Base-by-base conservation (phyloP, 2,113 vertebrate genomes). In the Tympanuchus pallidicinctus region DNA sequence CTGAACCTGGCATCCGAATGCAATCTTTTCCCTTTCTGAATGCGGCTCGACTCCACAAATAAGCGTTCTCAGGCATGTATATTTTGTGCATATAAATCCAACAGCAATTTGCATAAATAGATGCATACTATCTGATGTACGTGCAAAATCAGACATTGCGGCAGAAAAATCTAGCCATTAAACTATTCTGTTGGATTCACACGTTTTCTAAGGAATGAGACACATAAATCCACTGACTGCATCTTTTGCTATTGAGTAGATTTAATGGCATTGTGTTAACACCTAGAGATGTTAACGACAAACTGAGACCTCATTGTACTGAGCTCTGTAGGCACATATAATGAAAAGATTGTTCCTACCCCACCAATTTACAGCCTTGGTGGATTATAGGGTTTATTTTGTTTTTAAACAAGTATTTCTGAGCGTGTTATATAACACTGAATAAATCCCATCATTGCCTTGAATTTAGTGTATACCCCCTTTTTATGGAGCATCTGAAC, bases 181-280 rank as follows among this genome's bases (percentile, higher is more conserved):
- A 92, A 88, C 63, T 34, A 5, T 76, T 97, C 88, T 38, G 65
- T 61, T 86, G 82, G 45, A 56, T 72, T 82, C 73, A 48, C 95
- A 56, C 61, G 20, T 95, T 87, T 96, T 89, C 36, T 21, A 85
- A 93, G 93, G 82, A 95, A 95, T 78, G 88, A 94, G 92, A 36
- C 65, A 24, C 82, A 92, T 96, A 96, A 96, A 94, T 95, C 93
- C 91, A 93, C 82, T 81, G 82, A 70, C 80, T 69, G 90, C 80
- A 76, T 95, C 76, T 90, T 84, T 92, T 78, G 86, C 94, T 82
- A 21, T 73, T 93, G 80, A 94, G 86, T 84, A 90, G 90, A 88
- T 95, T 94, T 96, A 96, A 91, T 93, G 73, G 80, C 92, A 95
- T 96, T 96, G 96, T 92, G 90, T 92, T 96, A 96, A 95, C 94